Conservation (phyloP, 2,113 vertebrate genomes). For the Bagarius yarrelli region DNA sequence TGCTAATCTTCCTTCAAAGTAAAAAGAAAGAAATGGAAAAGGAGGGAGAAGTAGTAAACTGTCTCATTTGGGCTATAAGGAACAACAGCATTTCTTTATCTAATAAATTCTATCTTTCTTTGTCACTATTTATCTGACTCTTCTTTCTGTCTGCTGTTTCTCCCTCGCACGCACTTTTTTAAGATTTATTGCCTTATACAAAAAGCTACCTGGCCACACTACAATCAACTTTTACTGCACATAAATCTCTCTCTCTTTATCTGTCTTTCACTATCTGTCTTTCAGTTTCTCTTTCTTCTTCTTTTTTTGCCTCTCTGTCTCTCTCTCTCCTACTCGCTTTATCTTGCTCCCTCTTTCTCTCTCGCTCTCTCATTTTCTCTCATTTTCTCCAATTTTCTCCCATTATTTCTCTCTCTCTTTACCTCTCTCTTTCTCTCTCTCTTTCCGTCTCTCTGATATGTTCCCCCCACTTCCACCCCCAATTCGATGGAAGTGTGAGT, state of each 20-base stretch:
- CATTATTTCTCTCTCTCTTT: slow-evolving; percentile 8
- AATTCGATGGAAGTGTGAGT: slow-evolving; percentile 40
- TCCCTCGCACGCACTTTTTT: not conserved
- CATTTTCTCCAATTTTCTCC: not conserved
- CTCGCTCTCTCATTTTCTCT: not conserved
- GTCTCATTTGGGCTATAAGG: slow-evolving; percentile 27
- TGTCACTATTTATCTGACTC: too few relatives aligned
- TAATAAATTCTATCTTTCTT: not conserved
- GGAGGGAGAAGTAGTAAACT: slow-evolving; percentile 47
- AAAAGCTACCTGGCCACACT: too few relatives aligned
- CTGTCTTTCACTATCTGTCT: too few relatives aligned
- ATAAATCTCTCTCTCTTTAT: not conserved
- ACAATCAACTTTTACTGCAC: not conserved
- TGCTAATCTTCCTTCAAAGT: slow-evolving; percentile 92
- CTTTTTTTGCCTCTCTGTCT: slow-evolving; percentile 7
- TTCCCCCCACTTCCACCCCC: slow-evolving; percentile 3
- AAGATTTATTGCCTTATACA: not conserved
- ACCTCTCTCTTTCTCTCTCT: too few relatives aligned
- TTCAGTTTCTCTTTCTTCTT: too few relatives aligned
- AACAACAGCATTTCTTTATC: not conserved
- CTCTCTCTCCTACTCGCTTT: slow-evolving; percentile 10
- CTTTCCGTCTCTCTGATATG: too few relatives aligned
- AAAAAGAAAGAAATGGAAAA: slow-evolving; percentile 69
- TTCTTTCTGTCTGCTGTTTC: not conserved
- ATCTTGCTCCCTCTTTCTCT: not conserved